Evolutionary conservation across 2,888 invertebrate genomes (phyloP).

Genomic region (Eustalomyia histrio): DNA sequence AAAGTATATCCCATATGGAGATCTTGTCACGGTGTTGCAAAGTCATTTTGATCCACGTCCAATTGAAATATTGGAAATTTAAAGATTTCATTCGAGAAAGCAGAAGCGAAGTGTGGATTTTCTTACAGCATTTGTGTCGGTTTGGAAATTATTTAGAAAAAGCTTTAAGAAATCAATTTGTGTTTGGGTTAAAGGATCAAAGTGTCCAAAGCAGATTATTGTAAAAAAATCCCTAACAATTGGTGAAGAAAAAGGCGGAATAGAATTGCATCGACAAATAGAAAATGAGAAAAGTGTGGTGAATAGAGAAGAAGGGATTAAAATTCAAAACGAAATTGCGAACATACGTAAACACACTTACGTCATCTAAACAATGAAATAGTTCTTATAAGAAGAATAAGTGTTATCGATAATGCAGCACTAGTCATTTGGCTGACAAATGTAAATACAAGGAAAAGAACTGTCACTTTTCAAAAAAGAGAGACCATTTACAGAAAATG

Average conservation of each 20-base stretch:
- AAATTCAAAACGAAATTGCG: not conserved
- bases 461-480: slow-evolving; percentile 2
- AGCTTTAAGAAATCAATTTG: not conserved
- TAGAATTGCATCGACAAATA: no score
- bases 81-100: no score
- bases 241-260: no score
- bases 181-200: no score
- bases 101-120: no score
- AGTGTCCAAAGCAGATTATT: not conserved
- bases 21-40: not conserved
- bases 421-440: not conserved
- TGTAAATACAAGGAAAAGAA: not conserved
- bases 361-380: no score
- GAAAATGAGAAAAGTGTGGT: no score
- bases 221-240: not conserved
- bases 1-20: not conserved
- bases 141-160: no score
- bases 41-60: no score
- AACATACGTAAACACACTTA: slow-evolving; percentile 1
- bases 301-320: not conserved
- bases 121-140: no score
- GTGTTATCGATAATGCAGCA: slow-evolving; percentile 2
- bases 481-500: slow-evolving; percentile 19
- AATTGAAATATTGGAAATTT: no score
- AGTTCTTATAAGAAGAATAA: not conserved